phyloP scores from a whole-genome alignment of 2,113 vertebrate species.

The Salminus brasiliensis region DNA sequence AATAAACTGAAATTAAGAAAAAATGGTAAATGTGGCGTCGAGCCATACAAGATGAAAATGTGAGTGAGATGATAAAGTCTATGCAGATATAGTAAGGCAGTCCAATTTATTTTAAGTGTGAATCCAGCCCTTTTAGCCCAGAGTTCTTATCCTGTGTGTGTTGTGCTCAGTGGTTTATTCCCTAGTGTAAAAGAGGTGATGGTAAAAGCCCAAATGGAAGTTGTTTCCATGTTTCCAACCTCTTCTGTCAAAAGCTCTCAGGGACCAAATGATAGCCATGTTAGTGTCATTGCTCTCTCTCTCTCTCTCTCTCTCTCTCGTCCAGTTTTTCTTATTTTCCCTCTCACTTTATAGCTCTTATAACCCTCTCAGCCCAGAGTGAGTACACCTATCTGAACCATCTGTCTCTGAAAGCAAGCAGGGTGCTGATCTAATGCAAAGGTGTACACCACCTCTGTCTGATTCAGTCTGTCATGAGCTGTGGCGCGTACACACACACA shows the following conservation, averaged over 20 bases:
- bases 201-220: slow-evolving; percentile 14
- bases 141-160: slow-evolving; percentile 5
- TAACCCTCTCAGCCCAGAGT: neutral
- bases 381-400: neutral
- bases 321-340: neutral
- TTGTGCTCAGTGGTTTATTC: neutral
- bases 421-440: slow-evolving; percentile 11
- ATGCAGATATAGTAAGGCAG: too few relatives aligned
- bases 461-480: neutral
- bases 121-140: too few relatives aligned
- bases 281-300: neutral
- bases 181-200: neutral
- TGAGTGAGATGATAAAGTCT: too few relatives aligned
- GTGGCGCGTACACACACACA: neutral
- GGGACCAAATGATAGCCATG: neutral
- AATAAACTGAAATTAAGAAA: too few relatives aligned
- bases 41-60: too few relatives aligned
- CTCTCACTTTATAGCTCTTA: neutral
- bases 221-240: slow-evolving; percentile 19
- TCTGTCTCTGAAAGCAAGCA: neutral
- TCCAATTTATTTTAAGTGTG: too few relatives aligned
- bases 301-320: too few relatives aligned
- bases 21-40: too few relatives aligned
- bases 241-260: slow-evolving; percentile 23
- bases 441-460: slow-evolving; percentile 19